Percentiles rank a stretch among this genome's conserved stretches.
Conservation (phyloP, 2,888 invertebrate genomes). For the Erebia ligea region DNA sequence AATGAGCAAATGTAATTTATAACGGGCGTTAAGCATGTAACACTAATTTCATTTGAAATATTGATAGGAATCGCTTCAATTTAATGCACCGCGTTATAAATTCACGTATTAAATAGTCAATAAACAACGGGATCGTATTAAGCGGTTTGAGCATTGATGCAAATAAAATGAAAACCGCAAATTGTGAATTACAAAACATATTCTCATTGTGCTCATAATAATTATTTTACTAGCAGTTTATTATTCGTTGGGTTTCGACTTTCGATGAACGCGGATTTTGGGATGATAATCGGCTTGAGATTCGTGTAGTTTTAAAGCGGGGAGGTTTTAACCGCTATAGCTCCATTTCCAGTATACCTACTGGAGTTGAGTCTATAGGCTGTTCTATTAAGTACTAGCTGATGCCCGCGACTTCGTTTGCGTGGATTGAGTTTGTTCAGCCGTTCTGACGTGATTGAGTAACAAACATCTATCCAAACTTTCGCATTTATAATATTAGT, state of each 20-base stretch:
- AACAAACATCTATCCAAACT: too few species aligned
- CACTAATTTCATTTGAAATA: slow-evolving; percentile 2
- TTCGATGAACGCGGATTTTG: neutral
- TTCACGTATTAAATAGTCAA: slow-evolving; percentile 17
- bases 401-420: too few species aligned
- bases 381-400: too few species aligned
- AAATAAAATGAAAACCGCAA: slow-evolving; percentile 24
- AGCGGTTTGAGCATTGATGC: slow-evolving; percentile 32
- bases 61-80: neutral
- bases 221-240: slow-evolving; percentile 14
- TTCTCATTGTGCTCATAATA: neutral
- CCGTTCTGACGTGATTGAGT: too few species aligned
- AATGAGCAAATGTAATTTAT: neutral
- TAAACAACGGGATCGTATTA: slow-evolving; percentile 16
- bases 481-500: too few species aligned
- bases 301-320: neutral
- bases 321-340: neutral
- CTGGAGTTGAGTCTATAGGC: too few species aligned
- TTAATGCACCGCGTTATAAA: slow-evolving; percentile 8
- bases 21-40: neutral
- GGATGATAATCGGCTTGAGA: neutral
- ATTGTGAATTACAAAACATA: slow-evolving; percentile 27
- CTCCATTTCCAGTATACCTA: neutral
- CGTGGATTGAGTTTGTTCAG: too few species aligned
- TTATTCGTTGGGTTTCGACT: neutral